These are phyloP conservation scores for Theristicus caerulescens DNA, from an alignment of 2,113 vertebrate species.

Conservation along the genomic window DNA sequence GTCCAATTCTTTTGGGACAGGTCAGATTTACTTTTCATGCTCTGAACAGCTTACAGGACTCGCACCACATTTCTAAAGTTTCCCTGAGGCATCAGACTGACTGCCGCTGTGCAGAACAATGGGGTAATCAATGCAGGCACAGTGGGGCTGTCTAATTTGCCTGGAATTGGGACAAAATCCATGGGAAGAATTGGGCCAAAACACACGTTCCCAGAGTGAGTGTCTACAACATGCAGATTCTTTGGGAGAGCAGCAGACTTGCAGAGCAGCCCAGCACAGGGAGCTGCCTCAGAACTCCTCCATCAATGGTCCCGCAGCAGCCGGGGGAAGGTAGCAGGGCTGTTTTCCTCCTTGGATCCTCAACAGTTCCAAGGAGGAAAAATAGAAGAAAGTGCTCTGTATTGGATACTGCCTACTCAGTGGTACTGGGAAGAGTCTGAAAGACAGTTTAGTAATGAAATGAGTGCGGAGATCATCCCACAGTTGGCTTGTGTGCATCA, in stretches of 20 bases:
- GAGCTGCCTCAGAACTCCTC: neutral
- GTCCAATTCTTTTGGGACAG: neutral
- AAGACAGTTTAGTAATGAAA: neutral
- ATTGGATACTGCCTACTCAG: neutral
- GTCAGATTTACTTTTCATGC: neutral
- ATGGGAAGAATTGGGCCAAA: neutral
- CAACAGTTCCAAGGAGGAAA: neutral
- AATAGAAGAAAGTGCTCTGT: neutral
- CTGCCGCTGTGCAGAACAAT: slow-evolving; percentile 41
- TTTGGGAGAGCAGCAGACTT: neutral
- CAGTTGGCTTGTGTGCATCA: neutral
- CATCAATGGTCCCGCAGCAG: neutral
- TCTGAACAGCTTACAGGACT: neutral
- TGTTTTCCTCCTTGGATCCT: neutral
- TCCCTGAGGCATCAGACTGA: slow-evolving; percentile 33
- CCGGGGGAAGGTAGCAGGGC: neutral
- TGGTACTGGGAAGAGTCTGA: neutral
- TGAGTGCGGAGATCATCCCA: neutral
- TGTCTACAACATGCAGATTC: neutral
- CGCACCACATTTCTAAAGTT: neutral
- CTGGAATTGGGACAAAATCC: neutral
- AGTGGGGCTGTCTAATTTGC: neutral
- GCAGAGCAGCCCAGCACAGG: neutral
- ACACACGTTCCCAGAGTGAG: neutral
- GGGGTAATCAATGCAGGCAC: neutral